A percentile compares a stretch with the other conserved stretches of the same genome.
phyloP scores from a whole-genome alignment of 2,888 invertebrate genomes.

The Ganaspis brasiliensis region DNA sequence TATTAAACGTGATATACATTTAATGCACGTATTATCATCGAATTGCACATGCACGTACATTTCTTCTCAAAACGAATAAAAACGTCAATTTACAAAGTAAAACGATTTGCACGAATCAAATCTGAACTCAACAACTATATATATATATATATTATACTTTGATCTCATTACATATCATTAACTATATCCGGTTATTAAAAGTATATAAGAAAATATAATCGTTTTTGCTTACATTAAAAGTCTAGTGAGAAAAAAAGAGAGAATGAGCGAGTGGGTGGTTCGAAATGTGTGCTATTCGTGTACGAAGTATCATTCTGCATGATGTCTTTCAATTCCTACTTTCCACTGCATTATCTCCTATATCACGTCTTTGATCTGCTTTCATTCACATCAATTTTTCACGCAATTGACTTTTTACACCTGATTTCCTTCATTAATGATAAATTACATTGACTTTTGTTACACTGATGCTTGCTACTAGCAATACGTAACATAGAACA shows the following conservation, averaged over 20 bases:
- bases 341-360: not conserved
- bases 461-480: not conserved
- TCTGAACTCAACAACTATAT: constrained; percentile 18
- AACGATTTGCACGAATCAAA: constrained; percentile 37
- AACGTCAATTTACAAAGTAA: constrained; percentile 11
- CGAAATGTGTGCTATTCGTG: not conserved
- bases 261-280: not conserved
- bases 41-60: constrained; percentile 31
- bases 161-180: constrained; percentile 32
- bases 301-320: constrained; percentile 9
- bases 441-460: not conserved
- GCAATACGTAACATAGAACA: not conserved
- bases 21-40: constrained; percentile 35
- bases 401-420: not conserved
- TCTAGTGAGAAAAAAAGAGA: constrained; percentile 3
- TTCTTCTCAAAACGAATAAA: constrained; percentile 9
- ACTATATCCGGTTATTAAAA: constrained; percentile 8
- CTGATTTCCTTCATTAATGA: not conserved
- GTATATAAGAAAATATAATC: not conserved
- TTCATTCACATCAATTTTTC: not conserved
- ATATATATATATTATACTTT: not conserved
- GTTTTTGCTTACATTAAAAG: constrained; percentile 36
- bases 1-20: constrained; percentile 20
- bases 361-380: not conserved
- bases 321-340: not conserved